Conservation (phyloP, 2,797 vertebrate genomes). For the Tadarida brasiliensis region DNA sequence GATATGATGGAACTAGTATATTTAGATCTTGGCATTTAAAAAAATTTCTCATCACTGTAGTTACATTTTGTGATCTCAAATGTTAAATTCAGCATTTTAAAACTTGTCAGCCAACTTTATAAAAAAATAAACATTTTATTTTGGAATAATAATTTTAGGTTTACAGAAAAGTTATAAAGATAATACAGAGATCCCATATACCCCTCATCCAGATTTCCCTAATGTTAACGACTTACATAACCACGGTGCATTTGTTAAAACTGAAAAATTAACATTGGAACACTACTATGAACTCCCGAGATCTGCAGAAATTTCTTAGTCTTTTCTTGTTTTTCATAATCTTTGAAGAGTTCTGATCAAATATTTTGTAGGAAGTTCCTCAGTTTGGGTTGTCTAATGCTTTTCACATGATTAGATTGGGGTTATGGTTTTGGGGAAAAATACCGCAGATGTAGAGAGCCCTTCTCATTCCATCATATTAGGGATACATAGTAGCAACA, state of each 20-base stretch:
- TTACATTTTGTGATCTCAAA: conserved; percentile 7
- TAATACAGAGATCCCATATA: neutral
- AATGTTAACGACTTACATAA: neutral
- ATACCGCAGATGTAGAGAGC: neutral
- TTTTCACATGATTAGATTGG: neutral
- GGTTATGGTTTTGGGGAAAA: neutral
- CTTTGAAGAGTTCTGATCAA: neutral
- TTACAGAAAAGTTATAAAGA: conserved; percentile 37
- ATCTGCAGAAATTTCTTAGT: neutral
- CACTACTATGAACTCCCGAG: neutral
- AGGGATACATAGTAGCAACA: neutral
- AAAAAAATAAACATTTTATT: neutral
- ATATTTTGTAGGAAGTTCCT: neutral
- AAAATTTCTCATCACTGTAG: neutral
- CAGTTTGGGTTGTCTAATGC: neutral
- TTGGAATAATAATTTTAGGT: neutral
- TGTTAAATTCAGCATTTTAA: conserved; percentile 56
- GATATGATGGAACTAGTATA: neutral
- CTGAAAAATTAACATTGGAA: neutral
- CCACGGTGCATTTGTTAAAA: neutral
- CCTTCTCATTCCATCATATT: neutral
- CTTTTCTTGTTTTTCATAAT: neutral
- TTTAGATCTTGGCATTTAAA: conserved; percentile 27
- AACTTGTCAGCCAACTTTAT: neutral
- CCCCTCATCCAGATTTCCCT: neutral